Evolutionary conservation across 2,113 vertebrate genomes (phyloP).

Genomic region (Dicentrarchus labrax): DNA sequence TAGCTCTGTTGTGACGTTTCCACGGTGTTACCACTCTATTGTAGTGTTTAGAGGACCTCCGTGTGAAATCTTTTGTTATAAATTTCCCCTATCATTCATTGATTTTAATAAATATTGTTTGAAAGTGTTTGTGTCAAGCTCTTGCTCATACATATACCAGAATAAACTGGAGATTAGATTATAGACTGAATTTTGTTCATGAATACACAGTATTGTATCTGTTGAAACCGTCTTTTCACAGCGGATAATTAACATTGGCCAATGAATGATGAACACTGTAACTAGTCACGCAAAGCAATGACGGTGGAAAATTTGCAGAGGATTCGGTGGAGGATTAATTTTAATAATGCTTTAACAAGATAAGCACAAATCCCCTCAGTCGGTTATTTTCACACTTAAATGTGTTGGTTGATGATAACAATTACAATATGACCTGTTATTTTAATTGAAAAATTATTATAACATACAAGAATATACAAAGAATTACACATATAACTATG

Average conservation of each 20-base stretch:
- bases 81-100: neutral
- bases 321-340: neutral
- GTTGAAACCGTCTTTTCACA: neutral
- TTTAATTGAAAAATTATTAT: too few relatives aligned
- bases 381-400: neutral
- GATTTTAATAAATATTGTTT: slow-evolving; percentile 21
- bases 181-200: neutral
- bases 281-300: neutral
- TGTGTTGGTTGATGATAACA: neutral
- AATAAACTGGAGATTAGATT: slow-evolving; percentile 16
- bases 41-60: neutral
- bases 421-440: neutral
- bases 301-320: slow-evolving; percentile 1
- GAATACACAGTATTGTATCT: slow-evolving; percentile 5
- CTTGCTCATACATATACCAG: neutral
- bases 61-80: neutral
- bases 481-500: too few relatives aligned
- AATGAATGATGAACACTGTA: neutral
- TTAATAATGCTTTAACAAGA: slow-evolving; percentile 6
- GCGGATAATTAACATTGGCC: neutral
- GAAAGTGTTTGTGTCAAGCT: neutral
- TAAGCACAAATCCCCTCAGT: neutral
- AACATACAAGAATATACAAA: too few relatives aligned
- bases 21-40: neutral
- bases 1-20: neutral